A percentile compares a stretch with the other conserved stretches of the same genome.
Conservation (phyloP, 2,888 invertebrate genomes). For the Drosophila lacicola region DNA sequence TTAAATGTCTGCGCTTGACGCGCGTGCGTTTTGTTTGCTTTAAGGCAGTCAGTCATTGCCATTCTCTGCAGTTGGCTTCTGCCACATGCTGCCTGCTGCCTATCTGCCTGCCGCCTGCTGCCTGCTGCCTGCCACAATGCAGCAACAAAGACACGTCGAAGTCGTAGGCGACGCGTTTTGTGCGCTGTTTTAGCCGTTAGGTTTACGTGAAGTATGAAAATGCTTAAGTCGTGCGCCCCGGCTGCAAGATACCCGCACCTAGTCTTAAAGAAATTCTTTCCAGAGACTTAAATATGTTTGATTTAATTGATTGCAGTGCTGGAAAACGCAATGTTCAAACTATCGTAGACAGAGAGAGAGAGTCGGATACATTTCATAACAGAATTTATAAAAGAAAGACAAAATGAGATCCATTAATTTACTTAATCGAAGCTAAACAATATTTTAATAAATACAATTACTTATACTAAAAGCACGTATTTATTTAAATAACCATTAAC, state of each 20-base stretch:
- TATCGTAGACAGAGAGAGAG: no score
- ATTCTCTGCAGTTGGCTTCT: conserved; percentile 25
- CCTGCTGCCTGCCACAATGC: conserved; percentile 7
- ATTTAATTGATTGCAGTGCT: neutral
- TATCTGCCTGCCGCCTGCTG: neutral
- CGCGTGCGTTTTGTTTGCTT: conserved; percentile 80
- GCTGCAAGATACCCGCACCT: conserved; percentile 15
- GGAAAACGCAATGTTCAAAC: neutral
- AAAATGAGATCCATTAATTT: no score
- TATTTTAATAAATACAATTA: no score
- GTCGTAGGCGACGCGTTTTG: conserved; percentile 25
- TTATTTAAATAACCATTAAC: neutral
- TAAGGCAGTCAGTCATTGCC: conserved; percentile 60
- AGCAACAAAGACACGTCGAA: conserved; percentile 28
- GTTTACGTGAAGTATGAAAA: conserved; percentile 11
- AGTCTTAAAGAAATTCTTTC: neutral
- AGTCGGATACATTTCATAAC: no score
- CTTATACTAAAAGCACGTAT: neutral
- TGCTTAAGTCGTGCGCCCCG: neutral
- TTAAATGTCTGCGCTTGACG: conserved; percentile 78
- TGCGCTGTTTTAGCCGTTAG: conserved; percentile 34
- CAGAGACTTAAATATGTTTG: neutral
- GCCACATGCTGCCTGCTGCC: conserved; percentile 17
- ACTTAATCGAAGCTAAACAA: no score
- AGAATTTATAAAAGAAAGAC: neutral